A percentile compares a stretch with the other conserved stretches of the same genome.
Evolutionary conservation across 2,113 vertebrate species (phyloP).

Genomic region (Narcine bancroftii): DNA sequence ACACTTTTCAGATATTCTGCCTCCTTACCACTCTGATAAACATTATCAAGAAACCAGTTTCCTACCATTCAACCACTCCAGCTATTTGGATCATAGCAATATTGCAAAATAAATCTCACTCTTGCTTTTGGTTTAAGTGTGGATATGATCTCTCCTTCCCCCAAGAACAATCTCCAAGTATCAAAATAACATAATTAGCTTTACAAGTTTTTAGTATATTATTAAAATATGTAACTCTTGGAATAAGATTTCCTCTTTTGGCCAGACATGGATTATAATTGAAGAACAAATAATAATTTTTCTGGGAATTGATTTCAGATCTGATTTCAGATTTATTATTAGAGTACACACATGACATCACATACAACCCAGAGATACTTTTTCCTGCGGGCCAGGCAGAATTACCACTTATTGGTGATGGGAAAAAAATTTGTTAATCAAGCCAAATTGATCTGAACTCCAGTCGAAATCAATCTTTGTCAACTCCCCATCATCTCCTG

Average conservation of each 20-base stretch:
- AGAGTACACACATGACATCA: no score
- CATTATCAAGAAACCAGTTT: background rate
- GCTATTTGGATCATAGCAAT: background rate
- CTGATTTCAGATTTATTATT: no score
- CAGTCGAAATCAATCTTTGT: background rate
- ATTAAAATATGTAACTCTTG: background rate
- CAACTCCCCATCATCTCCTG: background rate
- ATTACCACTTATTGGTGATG: no score
- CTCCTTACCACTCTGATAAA: background rate
- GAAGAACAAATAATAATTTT: no score
- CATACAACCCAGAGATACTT: no score
- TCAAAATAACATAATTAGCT: background rate
- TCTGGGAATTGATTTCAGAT: no score
- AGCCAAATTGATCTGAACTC: no score
- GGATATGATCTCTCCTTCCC: background rate
- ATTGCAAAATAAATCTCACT: background rate
- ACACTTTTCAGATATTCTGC: background rate
- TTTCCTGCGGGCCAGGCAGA: no score
- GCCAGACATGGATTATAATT: no score
- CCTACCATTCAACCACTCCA: background rate
- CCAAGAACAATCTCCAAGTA: background rate
- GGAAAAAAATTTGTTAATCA: no score
- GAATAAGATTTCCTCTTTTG: background rate
- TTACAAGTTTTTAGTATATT: background rate
- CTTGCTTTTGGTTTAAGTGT: background rate